phyloP scores from a whole-genome alignment of 30 jellyfish, hydroid and myxozoan genomes.

The Aurelia sp. region DNA sequence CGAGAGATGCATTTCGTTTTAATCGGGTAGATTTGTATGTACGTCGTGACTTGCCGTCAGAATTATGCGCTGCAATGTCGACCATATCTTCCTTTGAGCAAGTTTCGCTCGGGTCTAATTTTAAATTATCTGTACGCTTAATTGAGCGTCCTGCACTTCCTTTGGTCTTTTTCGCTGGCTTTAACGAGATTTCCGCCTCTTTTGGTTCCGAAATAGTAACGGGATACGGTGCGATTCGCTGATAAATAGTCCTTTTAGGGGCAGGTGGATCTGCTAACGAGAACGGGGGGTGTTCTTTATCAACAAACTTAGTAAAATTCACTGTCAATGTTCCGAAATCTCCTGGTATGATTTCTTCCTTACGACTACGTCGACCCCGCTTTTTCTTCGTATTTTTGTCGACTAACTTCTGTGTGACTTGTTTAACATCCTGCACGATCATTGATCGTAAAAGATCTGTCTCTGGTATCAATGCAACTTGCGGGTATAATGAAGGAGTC shows the following conservation, averaged over 20 bases:
- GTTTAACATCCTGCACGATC: conserved; percentile 82
- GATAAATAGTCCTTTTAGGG: conserved; percentile 69
- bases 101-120: background rate
- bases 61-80: background rate
- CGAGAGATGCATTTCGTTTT: conserved; percentile 12
- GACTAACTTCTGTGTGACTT: conserved; percentile 57
- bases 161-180: conserved; percentile 49
- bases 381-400: conserved; percentile 41
- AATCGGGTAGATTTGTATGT: background rate
- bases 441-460: conserved; percentile 68
- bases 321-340: conserved; percentile 66
- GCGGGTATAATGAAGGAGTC: conserved; percentile 65
- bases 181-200: background rate
- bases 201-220: conserved; percentile 20
- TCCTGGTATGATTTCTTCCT: conserved; percentile 65
- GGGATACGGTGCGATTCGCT: conserved; percentile 73
- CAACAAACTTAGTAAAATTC: conserved; percentile 53
- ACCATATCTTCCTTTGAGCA: background rate
- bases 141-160: conserved; percentile 23
- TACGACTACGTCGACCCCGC: conserved; percentile 61
- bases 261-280: conserved; percentile 47
- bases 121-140: conserved; percentile 11
- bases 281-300: conserved; percentile 52
- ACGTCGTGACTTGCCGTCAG: conserved; percentile 1
- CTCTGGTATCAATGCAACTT: conserved; percentile 64